phyloP scores from a whole-genome alignment of 2,888 invertebrate species.

The Synergus umbraculus region DNA sequence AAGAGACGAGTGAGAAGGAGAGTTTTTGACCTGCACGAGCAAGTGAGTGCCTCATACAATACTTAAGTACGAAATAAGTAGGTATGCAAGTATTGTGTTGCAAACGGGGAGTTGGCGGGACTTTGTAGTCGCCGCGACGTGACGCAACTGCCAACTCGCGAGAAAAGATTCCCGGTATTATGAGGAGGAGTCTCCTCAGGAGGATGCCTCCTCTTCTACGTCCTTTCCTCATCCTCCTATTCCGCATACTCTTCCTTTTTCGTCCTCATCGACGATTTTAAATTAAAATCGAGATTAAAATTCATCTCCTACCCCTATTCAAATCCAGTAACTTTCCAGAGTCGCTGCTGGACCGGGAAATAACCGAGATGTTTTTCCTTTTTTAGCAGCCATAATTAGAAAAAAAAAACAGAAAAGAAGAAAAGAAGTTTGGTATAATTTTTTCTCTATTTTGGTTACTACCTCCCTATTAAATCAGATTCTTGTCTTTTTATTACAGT shows the following conservation, averaged over 20 bases:
- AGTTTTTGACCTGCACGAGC: conserved; percentile 43
- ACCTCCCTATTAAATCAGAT: no score
- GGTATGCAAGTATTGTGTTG: conserved; percentile 65
- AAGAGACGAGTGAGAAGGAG: conserved; percentile 33
- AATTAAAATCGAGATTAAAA: conserved; percentile 32
- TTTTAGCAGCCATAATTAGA: no score
- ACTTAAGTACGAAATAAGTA: conserved; percentile 68
- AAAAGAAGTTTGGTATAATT: no score
- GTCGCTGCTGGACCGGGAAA: no score
- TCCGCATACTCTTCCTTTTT: conserved; percentile 47
- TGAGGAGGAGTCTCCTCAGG: conserved; percentile 44
- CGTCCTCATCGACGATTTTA: background rate
- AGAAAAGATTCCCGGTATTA: conserved; percentile 74
- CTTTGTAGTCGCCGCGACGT: conserved; percentile 77
- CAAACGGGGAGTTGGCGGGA: conserved; percentile 59
- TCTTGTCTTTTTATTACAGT: background rate
- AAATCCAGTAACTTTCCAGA: background rate
- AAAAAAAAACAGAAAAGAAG: no score
- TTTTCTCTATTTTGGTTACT: no score
- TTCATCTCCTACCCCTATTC: conserved; percentile 27
- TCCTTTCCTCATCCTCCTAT: conserved; percentile 48
- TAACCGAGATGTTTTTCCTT: no score
- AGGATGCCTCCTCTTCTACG: conserved; percentile 51
- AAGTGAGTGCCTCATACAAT: conserved; percentile 57
- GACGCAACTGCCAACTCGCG: conserved; percentile 74